These are phyloP conservation scores for Hycleus cichorii DNA, from an alignment of 1,140 invertebrate species.

Conservation along the genomic window DNA sequence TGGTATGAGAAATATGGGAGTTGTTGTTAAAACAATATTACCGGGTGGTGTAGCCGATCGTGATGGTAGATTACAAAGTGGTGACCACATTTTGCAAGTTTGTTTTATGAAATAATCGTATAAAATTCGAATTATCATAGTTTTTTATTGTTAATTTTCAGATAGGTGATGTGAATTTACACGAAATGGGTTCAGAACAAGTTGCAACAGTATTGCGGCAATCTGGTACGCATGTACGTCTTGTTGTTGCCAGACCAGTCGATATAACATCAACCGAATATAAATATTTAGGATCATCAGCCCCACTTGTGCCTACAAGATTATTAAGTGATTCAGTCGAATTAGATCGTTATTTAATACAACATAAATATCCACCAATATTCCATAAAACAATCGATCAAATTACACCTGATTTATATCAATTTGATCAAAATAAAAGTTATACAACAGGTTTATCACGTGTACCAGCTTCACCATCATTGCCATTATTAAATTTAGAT, in stretches of 20 bases:
- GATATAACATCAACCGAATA: conserved; percentile 65
- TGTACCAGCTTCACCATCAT: conserved; percentile 45
- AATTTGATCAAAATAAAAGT: conserved; percentile 27
- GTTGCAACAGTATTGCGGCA: conserved; percentile 93
- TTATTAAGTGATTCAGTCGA: conserved; percentile 78
- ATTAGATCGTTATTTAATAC: conserved; percentile 75
- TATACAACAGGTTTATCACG: conserved; percentile 41
- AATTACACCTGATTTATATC: conserved; percentile 22
- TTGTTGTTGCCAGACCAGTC: conserved; percentile 85
- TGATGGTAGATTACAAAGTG: conserved; percentile 86
- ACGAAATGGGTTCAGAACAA: conserved; percentile 94
- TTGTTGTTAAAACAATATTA: conserved; percentile 95
- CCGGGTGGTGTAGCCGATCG: conserved; percentile 91
- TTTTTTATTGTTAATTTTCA: conserved; percentile 21
- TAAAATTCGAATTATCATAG: neutral
- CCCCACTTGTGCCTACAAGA: conserved; percentile 52
- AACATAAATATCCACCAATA: conserved; percentile 66
- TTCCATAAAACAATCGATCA: conserved; percentile 45
- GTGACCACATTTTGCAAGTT: conserved; percentile 95
- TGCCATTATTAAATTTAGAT: conserved; percentile 52
- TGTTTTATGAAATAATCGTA: neutral
- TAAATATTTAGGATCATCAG: conserved; percentile 40
- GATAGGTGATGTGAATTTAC: conserved; percentile 82
- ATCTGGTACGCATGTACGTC: conserved; percentile 83
- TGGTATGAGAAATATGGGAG: conserved; percentile 90